These are phyloP conservation scores for Drosophila ananassae DNA, from an alignment of 1,140 invertebrate species.

Conservation along the genomic window DNA sequence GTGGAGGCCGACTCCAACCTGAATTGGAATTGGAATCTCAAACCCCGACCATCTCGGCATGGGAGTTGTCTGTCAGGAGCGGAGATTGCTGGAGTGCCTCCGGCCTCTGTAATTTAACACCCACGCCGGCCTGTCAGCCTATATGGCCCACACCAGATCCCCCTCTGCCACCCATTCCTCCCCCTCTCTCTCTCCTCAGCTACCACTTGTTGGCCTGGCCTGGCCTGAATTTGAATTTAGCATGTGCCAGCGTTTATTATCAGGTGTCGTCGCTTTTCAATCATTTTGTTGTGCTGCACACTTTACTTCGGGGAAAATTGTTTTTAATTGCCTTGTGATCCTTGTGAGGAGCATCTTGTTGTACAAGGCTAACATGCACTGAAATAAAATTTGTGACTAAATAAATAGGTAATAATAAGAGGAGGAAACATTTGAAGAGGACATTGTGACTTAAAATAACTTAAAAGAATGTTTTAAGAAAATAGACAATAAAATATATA, in stretches of 20 bases:
- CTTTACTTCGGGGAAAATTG: constrained; percentile 42
- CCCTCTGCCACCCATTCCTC: constrained; percentile 11
- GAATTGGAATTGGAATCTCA: constrained; percentile 25
- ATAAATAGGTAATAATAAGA: not conserved
- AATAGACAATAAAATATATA: no score
- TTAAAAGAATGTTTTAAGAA: no score
- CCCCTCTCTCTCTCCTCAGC: not conserved
- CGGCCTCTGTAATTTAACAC: constrained; percentile 74
- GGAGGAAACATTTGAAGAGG: not conserved
- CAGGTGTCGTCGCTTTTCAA: constrained; percentile 65
- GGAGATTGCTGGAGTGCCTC: constrained; percentile 39
- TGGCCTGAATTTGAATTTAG: constrained; percentile 52
- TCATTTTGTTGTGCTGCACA: constrained; percentile 40
- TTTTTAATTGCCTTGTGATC: constrained; percentile 48
- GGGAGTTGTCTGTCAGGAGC: constrained; percentile 36
- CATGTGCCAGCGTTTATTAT: constrained; percentile 57
- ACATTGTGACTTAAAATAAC: no score
- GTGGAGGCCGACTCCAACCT: constrained; percentile 16
- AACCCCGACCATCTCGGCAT: constrained; percentile 16
- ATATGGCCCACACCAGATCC: not conserved
- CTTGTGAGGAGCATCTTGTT: constrained; percentile 1
- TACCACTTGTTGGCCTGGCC: constrained; percentile 13
- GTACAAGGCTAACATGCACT: constrained; percentile 7
- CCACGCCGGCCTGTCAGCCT: constrained; percentile 58
- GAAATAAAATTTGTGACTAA: not conserved